These are phyloP conservation scores for Dicentrarchus labrax DNA, from an alignment of 2,113 vertebrate species.

Conservation along the genomic window DNA sequence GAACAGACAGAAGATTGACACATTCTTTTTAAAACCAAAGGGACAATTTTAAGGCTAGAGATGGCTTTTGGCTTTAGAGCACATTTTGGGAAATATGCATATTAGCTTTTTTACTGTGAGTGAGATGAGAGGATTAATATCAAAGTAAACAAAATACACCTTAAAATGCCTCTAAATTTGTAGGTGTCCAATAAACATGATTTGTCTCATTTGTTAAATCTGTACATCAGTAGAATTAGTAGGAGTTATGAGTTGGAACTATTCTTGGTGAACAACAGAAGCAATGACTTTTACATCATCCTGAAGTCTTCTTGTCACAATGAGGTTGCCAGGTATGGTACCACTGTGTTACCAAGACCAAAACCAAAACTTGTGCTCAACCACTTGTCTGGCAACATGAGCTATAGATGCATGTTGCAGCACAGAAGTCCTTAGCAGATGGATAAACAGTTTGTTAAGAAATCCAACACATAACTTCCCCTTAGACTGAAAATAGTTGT, in stretches of 20 bases:
- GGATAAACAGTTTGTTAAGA: too few relatives aligned
- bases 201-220: background rate
- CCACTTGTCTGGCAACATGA: background rate
- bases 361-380: background rate
- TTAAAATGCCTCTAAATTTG: too few relatives aligned
- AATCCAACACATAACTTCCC: too few relatives aligned
- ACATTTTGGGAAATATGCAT: background rate
- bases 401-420: too few relatives aligned
- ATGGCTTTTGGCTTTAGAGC: background rate
- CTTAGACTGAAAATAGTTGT: too few relatives aligned
- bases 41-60: constrained; percentile 3
- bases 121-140: background rate
- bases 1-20: background rate
- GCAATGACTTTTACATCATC: background rate
- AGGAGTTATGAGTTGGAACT: background rate
- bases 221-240: background rate
- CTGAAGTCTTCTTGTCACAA: background rate
- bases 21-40: background rate
- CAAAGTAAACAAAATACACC: background rate
- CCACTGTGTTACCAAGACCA: background rate
- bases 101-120: background rate
- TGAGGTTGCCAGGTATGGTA: background rate
- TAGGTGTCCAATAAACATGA: background rate
- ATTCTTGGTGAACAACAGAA: background rate
- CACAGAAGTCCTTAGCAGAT: background rate